Evolutionary conservation across 1,140 invertebrate genomes (phyloP).

Genomic region (Drosophila equinoxialis): DNA sequence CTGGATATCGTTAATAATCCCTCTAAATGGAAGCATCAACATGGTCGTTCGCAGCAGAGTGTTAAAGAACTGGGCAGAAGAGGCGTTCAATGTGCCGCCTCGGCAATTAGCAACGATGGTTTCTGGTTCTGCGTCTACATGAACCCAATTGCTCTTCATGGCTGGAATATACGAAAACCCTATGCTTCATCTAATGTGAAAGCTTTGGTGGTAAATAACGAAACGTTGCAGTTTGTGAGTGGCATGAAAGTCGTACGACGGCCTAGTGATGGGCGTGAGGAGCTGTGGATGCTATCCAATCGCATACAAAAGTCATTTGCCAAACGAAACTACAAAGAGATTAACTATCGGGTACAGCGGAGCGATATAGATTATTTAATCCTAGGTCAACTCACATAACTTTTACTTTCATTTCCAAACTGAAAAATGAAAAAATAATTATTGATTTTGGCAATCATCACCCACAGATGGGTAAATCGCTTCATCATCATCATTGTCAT

Average conservation of each 20-base stretch:
- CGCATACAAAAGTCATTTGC: not conserved
- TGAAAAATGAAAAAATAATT: not conserved
- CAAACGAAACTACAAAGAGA: conserved; percentile 6
- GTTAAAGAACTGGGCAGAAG: not conserved
- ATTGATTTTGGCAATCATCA: not conserved
- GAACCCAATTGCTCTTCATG: not conserved
- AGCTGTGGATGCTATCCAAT: not conserved
- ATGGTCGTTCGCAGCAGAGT: not conserved
- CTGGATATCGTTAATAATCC: not conserved
- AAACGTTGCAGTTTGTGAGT: conserved; percentile 2
- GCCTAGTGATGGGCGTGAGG: not conserved
- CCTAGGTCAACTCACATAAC: not conserved
- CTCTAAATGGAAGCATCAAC: not conserved
- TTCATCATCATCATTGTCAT: not conserved
- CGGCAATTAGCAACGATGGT: not conserved
- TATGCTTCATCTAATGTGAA: not conserved
- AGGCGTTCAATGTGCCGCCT: not conserved
- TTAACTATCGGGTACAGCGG: not conserved
- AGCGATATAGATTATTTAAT: conserved; percentile 9
- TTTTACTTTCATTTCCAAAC: not conserved
- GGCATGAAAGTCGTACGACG: not conserved
- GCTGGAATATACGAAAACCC: not conserved
- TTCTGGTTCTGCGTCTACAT: conserved; percentile 3
- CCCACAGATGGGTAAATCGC: not conserved
- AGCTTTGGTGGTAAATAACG: not conserved